Conservation (phyloP, 2,797 vertebrate species). For the Hybognathus amarus region DNA sequence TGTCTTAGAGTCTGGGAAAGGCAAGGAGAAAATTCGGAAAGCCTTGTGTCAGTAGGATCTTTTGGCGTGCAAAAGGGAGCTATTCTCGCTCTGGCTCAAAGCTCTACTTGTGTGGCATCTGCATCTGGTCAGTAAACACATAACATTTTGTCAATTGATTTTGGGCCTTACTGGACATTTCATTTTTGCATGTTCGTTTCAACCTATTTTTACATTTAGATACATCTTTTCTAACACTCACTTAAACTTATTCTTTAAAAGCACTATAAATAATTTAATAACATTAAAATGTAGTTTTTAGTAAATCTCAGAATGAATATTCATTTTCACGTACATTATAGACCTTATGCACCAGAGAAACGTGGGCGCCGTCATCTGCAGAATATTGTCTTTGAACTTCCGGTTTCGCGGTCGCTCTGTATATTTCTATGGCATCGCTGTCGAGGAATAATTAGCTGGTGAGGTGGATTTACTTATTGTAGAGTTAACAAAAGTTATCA, state of each 20-base stretch:
- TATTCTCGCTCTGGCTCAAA: slow-evolving; percentile 79
- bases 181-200: neutral
- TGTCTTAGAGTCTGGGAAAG: slow-evolving; percentile 76
- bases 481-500: too few species aligned
- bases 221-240: neutral
- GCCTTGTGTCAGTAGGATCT: slow-evolving; percentile 60
- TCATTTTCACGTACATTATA: neutral
- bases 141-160: neutral
- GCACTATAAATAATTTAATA: neutral
- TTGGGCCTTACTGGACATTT: neutral
- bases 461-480: too few species aligned
- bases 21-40: slow-evolving; percentile 19
- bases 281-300: neutral
- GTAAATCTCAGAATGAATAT: neutral
- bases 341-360: too few species aligned
- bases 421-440: too few species aligned
- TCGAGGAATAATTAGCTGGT: too few species aligned
- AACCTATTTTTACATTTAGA: neutral
- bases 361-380: too few species aligned
- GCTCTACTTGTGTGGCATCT: slow-evolving; percentile 76
- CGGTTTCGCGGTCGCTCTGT: too few species aligned
- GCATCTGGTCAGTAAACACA: slow-evolving; percentile 77
- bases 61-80: slow-evolving; percentile 68
- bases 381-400: too few species aligned
- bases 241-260: neutral